A percentile compares a stretch with the other conserved stretches of the same genome.
Evolutionary conservation across 2,888 invertebrate species (phyloP).

Genomic region (Gnatocerus cornutus): DNA sequence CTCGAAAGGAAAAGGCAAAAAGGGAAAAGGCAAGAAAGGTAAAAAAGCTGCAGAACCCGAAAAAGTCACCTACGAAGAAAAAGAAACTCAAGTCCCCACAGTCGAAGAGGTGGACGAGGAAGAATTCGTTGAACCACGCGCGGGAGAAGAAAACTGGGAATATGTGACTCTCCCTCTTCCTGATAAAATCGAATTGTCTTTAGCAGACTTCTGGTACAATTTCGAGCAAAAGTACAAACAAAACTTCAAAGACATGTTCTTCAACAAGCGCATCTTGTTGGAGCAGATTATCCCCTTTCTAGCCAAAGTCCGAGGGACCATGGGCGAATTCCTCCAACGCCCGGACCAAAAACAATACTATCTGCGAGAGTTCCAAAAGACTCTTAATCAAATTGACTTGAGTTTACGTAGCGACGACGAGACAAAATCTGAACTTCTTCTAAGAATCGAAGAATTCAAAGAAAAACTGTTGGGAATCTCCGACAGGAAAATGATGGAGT

Average conservation of each 20-base stretch:
- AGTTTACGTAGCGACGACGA: constrained; percentile 75
- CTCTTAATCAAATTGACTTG: constrained; percentile 76
- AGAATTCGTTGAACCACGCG: constrained; percentile 54
- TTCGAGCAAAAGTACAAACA: constrained; percentile 70
- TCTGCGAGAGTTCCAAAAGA: constrained; percentile 74
- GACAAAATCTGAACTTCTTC: constrained; percentile 76
- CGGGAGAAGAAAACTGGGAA: constrained; percentile 67
- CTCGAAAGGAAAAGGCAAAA: constrained; percentile 14
- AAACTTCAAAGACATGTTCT: constrained; percentile 73
- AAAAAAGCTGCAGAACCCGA: constrained; percentile 27
- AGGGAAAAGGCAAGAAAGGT: not conserved
- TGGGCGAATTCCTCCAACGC: constrained; percentile 73
- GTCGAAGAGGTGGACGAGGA: constrained; percentile 56
- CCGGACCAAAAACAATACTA: constrained; percentile 76
- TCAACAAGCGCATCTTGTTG: constrained; percentile 69
- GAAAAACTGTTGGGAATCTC: constrained; percentile 74
- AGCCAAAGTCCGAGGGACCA: constrained; percentile 73
- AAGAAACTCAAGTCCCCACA: constrained; percentile 65
- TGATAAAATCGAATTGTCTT: constrained; percentile 58
- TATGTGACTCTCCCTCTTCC: constrained; percentile 67
- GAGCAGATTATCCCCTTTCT: constrained; percentile 75
- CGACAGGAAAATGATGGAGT: constrained; percentile 73
- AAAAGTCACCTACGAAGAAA: constrained; percentile 60
- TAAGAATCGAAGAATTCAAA: constrained; percentile 67
- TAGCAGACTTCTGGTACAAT: constrained; percentile 71